These are phyloP conservation scores for Agrilus planipennis DNA, from an alignment of 1,140 invertebrate genomes.

Conservation along the genomic window DNA sequence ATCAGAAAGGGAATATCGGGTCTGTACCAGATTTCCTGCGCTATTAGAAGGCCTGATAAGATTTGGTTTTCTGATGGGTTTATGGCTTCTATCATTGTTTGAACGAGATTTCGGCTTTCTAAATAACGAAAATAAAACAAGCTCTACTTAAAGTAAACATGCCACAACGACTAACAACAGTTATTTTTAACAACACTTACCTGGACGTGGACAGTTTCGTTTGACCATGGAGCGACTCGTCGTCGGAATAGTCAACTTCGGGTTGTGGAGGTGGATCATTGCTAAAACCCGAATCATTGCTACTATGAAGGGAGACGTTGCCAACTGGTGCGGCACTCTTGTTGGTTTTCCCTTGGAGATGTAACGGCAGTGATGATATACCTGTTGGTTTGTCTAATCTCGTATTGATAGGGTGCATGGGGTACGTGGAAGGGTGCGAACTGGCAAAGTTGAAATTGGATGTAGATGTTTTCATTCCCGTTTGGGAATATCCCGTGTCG, in stretches of 20 bases:
- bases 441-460: conserved; percentile 43
- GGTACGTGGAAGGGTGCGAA: conserved; percentile 37
- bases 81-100: conserved; percentile 46
- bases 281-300: conserved; percentile 83
- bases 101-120: conserved; percentile 8
- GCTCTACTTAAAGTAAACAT: no score
- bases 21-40: conserved; percentile 38
- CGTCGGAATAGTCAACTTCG: conserved; percentile 81
- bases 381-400: conserved; percentile 39
- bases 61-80: conserved; percentile 39
- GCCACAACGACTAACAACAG: conserved; percentile 3
- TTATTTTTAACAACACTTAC: conserved; percentile 38
- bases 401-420: conserved; percentile 39
- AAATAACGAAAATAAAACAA: no score
- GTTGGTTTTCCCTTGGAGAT: conserved; percentile 29
- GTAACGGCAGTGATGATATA: conserved; percentile 31
- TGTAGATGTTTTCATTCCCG: conserved; percentile 40
- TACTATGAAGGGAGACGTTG: conserved; percentile 72
- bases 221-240: conserved; percentile 52
- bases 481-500: conserved; percentile 34
- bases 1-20: conserved; percentile 38
- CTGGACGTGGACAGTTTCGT: conserved; percentile 55
- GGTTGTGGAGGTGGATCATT: conserved; percentile 80
- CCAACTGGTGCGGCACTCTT: conserved; percentile 40
- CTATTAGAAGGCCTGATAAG: conserved; percentile 34